Evolutionary conservation across 2,888 invertebrate genomes (phyloP).

Genomic region (Protula sp.): DNA sequence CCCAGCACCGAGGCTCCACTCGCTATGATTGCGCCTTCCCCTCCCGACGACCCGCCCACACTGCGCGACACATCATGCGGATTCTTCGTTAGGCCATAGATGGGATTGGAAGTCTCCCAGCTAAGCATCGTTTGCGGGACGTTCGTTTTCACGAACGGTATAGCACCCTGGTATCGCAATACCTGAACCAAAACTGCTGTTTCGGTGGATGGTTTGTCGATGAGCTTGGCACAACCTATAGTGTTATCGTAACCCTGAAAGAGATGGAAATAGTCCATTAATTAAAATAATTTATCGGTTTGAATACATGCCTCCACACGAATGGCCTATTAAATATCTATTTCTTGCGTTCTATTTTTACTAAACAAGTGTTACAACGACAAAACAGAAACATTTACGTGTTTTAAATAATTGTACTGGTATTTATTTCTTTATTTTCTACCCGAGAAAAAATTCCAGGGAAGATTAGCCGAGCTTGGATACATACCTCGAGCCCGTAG

Average conservation of each 20-base stretch:
- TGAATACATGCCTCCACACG: background rate
- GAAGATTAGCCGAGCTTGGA: background rate
- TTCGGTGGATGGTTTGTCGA: slow-evolving; percentile 13
- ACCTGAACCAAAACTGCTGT: slow-evolving; percentile 25
- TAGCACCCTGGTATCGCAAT: slow-evolving; percentile 51
- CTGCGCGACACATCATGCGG: slow-evolving; percentile 46
- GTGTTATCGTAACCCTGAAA: slow-evolving; percentile 21
- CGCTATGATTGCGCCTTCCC: slow-evolving; percentile 53
- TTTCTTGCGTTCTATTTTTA: background rate
- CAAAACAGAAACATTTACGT: no score
- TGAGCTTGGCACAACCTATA: slow-evolving; percentile 11
- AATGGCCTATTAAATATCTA: background rate
- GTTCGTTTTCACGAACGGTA: slow-evolving; percentile 57
- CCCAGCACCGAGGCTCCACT: slow-evolving; percentile 53
- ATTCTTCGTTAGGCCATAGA: slow-evolving; percentile 51
- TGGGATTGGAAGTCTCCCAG: slow-evolving; percentile 20
- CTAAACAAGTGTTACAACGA: no score
- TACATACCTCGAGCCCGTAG: slow-evolving; percentile 29
- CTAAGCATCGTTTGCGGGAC: slow-evolving; percentile 47
- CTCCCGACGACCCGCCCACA: slow-evolving; percentile 57
- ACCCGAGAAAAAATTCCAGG: no score
- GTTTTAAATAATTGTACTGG: no score
- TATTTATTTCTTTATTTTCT: no score
- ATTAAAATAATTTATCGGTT: no score
- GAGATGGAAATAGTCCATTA: background rate